phyloP scores from a whole-genome alignment of 1,140 invertebrate genomes.

The Drosophila jambulina region DNA sequence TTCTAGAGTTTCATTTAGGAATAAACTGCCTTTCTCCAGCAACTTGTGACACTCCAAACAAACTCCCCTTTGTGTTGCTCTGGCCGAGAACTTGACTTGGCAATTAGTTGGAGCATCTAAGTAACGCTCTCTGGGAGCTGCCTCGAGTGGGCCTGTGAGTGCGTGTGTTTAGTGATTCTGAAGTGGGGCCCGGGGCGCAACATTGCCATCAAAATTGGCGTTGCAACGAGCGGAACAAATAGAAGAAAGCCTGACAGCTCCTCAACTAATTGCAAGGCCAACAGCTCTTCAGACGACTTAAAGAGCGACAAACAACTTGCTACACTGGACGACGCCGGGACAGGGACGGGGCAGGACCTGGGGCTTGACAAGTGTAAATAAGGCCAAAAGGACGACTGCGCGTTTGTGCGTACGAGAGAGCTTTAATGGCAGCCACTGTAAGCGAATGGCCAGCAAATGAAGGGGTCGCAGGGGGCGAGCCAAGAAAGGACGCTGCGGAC shows the following conservation, averaged over 20 bases:
- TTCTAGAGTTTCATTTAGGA: neutral
- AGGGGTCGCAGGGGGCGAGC: constrained; percentile 15
- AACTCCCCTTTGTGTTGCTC: neutral
- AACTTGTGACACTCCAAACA: neutral
- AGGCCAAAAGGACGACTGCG: constrained; percentile 19
- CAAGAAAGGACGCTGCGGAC: constrained; percentile 28
- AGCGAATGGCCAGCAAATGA: constrained; percentile 55
- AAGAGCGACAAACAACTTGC: constrained; percentile 59
- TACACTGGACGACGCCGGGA: constrained; percentile 2
- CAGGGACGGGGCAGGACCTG: neutral
- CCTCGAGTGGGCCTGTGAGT: constrained; percentile 43
- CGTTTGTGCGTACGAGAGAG: constrained; percentile 3
- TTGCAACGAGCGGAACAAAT: constrained; percentile 33
- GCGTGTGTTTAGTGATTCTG: constrained; percentile 42
- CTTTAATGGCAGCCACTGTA: constrained; percentile 45
- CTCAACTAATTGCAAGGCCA: constrained; percentile 79
- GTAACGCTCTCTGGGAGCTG: constrained; percentile 39
- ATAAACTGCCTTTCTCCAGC: neutral
- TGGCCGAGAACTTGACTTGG: constrained; percentile 34
- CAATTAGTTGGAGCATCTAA: constrained; percentile 60
- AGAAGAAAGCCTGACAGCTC: constrained; percentile 48
- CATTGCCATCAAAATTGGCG: constrained; percentile 46
- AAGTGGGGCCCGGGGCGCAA: constrained; percentile 38
- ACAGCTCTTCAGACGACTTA: constrained; percentile 67
- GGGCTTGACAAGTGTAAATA: constrained; percentile 57